Evolutionary conservation across 1,140 invertebrate species (phyloP).

Genomic region (Andrena cerasifolii): DNA sequence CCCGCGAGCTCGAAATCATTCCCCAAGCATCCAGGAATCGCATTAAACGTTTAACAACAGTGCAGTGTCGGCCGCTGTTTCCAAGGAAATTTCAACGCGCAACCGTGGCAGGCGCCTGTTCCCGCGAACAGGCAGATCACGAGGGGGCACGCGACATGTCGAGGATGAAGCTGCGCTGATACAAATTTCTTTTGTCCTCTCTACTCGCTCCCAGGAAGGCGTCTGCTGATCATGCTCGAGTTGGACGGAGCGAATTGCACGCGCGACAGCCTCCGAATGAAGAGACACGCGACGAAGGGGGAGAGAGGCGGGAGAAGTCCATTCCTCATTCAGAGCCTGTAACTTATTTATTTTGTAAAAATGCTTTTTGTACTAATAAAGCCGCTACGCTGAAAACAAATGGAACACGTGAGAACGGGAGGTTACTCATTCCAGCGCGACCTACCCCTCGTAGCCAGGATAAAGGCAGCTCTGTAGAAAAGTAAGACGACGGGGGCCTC

Average conservation of each 20-base stretch:
- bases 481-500: slow-evolving; percentile 7
- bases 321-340: slow-evolving; percentile 68
- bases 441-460: slow-evolving; percentile 1
- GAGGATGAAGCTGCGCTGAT: neutral
- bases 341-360: slow-evolving; percentile 83
- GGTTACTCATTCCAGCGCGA: neutral
- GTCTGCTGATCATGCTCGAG: slow-evolving; percentile 22
- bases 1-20: slow-evolving; percentile 13
- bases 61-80: slow-evolving; percentile 8
- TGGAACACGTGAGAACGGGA: neutral
- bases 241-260: slow-evolving; percentile 27
- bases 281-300: slow-evolving; percentile 7
- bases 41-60: slow-evolving; percentile 37
- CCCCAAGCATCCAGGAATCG: slow-evolving; percentile 20
- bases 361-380: slow-evolving; percentile 82
- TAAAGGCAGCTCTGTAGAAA: neutral
- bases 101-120: slow-evolving; percentile 23
- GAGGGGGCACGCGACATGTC: neutral
- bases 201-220: slow-evolving; percentile 11
- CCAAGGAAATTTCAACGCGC: slow-evolving; percentile 13
- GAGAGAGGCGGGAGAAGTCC: slow-evolving; percentile 34
- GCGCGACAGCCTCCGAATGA: slow-evolving; percentile 1
- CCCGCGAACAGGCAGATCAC: slow-evolving; percentile 28
- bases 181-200: slow-evolving; percentile 15
- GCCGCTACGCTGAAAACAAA: slow-evolving; percentile 70